These are phyloP conservation scores for Myrmecophaga tridactyla DNA, from an alignment of 2,113 vertebrate species.

Conservation along the genomic window DNA sequence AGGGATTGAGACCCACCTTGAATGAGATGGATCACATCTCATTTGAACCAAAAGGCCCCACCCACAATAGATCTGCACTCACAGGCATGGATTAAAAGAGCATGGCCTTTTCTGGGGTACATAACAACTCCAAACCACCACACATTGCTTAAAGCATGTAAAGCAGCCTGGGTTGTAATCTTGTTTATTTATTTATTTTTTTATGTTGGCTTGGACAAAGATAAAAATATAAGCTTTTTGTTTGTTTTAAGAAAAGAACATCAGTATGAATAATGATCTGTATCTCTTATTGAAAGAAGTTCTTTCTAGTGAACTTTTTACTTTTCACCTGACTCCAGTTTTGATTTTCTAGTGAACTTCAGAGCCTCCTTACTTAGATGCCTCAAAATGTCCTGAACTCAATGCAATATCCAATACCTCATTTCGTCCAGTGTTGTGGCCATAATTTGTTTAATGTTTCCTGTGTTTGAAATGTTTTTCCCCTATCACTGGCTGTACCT, in stretches of 20 bases:
- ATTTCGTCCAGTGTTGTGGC: neutral
- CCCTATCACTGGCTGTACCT: neutral
- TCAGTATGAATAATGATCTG: neutral
- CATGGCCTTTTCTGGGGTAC: too few relatives aligned
- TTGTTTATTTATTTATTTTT: conserved; percentile 19
- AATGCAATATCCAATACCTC: too few relatives aligned
- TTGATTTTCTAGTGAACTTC: neutral
- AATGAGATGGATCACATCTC: too few relatives aligned
- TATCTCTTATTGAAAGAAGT: neutral
- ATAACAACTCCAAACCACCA: too few relatives aligned
- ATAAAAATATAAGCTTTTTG: neutral
- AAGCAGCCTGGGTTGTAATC: neutral
- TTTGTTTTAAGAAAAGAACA: neutral
- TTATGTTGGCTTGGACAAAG: neutral
- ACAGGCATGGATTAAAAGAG: too few relatives aligned
- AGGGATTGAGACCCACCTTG: too few relatives aligned
- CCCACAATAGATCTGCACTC: too few relatives aligned
- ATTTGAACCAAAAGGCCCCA: too few relatives aligned
- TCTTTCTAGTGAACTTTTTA: too few relatives aligned
- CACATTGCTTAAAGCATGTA: neutral
- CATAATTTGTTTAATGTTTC: neutral
- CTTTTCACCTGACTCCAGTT: neutral
- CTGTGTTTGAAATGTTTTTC: neutral
- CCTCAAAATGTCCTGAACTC: neutral
- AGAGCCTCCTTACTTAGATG: neutral